phyloP scores from a whole-genome alignment of 2,888 invertebrate species.

The Camptogramma bilineatum region DNA sequence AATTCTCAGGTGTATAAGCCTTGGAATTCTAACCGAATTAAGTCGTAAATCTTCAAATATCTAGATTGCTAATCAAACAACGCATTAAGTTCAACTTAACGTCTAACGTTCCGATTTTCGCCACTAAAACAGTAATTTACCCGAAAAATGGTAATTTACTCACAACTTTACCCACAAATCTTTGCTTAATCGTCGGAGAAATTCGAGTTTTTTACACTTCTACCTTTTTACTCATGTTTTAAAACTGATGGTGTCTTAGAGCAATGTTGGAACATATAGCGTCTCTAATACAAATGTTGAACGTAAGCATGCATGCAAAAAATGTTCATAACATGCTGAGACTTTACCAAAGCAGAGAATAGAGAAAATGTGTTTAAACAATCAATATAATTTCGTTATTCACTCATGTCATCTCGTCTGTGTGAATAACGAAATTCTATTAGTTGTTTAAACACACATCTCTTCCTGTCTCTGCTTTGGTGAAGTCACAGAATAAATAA shows the following conservation, averaged over 20 bases:
- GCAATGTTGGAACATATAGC: not conserved
- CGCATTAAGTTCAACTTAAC: constrained; percentile 35
- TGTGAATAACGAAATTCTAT: too few relatives aligned
- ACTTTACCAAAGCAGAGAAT: too few relatives aligned
- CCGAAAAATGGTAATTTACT: constrained; percentile 46
- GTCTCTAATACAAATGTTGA: not conserved
- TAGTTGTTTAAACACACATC: too few relatives aligned
- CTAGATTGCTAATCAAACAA: constrained; percentile 35
- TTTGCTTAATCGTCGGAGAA: constrained; percentile 61
- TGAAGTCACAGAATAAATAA: too few relatives aligned
- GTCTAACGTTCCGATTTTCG: constrained; percentile 35
- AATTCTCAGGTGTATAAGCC: not conserved
- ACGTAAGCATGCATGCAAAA: constrained; percentile 4
- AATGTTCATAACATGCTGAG: not conserved
- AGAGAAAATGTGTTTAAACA: too few relatives aligned
- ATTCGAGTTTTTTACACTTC: constrained; percentile 44
- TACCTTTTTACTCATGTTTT: constrained; percentile 47
- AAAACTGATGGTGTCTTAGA: constrained; percentile 23
- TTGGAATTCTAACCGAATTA: constrained; percentile 16
- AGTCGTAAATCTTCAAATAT: constrained; percentile 31
- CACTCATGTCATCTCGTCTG: too few relatives aligned
- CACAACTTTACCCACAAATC: constrained; percentile 70
- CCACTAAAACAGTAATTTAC: constrained; percentile 38
- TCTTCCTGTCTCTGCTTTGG: too few relatives aligned
- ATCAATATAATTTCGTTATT: too few relatives aligned